Conservation (phyloP, 2,888 invertebrate species). For the Endomychus coccineus region DNA sequence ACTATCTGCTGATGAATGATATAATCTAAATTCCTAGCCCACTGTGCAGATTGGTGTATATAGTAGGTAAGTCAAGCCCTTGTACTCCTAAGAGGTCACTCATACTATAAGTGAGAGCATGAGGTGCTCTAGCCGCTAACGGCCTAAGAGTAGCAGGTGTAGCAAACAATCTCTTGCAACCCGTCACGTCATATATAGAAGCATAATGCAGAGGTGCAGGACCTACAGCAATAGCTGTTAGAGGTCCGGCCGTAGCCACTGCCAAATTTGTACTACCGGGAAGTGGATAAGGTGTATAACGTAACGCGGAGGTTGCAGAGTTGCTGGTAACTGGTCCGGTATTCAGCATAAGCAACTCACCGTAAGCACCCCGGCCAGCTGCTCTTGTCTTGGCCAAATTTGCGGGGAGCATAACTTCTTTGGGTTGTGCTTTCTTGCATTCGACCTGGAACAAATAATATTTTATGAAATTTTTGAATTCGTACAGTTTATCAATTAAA, state of each 20-base stretch:
- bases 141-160: constrained; percentile 49
- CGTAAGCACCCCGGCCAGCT: constrained; percentile 92
- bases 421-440: constrained; percentile 99
- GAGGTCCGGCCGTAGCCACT: constrained; percentile 30
- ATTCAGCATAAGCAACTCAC: constrained; percentile 91
- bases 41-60: constrained; percentile 65
- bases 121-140: constrained; percentile 48
- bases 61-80: constrained; percentile 58
- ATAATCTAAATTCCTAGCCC: too few species aligned
- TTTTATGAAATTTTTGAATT: too few species aligned
- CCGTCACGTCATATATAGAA: constrained; percentile 48
- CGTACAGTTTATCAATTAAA: too few species aligned
- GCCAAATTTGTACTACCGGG: constrained; percentile 42
- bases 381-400: constrained; percentile 93
- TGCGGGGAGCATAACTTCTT: constrained; percentile 99
- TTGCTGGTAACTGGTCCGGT: constrained; percentile 47
- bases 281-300: constrained; percentile 58
- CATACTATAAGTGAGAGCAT: constrained; percentile 59
- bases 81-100: constrained; percentile 65
- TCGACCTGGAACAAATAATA: constrained; percentile 78
- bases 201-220: constrained; percentile 41
- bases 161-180: constrained; percentile 51
- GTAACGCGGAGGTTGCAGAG: constrained; percentile 43
- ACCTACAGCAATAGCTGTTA: constrained; percentile 39
- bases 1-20: too few species aligned